A percentile compares a stretch with the other conserved stretches of the same genome.
phyloP scores from a whole-genome alignment of 1,140 invertebrate genomes.

The Goniozus legneri region DNA sequence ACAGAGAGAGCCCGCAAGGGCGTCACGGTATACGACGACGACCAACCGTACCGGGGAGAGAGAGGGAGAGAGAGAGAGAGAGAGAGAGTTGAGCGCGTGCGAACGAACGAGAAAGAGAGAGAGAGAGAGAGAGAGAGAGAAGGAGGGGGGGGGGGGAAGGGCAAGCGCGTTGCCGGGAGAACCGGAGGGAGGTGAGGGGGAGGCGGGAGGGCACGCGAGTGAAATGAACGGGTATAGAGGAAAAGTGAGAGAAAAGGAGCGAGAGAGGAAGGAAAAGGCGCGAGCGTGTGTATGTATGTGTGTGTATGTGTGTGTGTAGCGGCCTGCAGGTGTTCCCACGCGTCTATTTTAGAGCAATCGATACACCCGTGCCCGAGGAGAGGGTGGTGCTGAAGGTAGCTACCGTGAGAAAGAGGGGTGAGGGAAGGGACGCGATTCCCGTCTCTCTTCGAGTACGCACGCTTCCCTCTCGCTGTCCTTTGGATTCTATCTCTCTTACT shows the following conservation, averaged over 20 bases:
- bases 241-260: constrained; percentile 4
- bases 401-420: constrained; percentile 8
- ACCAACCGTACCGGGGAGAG: not conserved
- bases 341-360: constrained; percentile 41
- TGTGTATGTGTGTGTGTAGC: not conserved
- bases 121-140: not conserved
- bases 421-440: constrained; percentile 20
- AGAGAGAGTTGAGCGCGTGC: constrained; percentile 1
- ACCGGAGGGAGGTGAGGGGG: constrained; percentile 6
- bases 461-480: constrained; percentile 2
- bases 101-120: constrained; percentile 7
- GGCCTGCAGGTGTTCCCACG: constrained; percentile 36
- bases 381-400: too few species aligned
- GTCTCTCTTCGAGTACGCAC: constrained; percentile 6
- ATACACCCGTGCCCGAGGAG: constrained; percentile 29
- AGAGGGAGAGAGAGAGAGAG: constrained; percentile 9
- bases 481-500: not conserved
- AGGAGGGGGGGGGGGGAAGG: constrained; percentile 3
- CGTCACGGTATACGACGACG: constrained; percentile 6
- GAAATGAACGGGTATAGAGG: not conserved
- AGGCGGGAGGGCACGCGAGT: not conserved
- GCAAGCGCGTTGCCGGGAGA: not conserved
- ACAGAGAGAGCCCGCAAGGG: constrained; percentile 23
- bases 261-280: constrained; percentile 7
- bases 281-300: constrained; percentile 22